A percentile compares a stretch with the other conserved stretches of the same genome.
These are phyloP conservation scores for Monarcha castaneiventris DNA, from an alignment of 2,113 vertebrate genomes.

Conservation along the genomic window DNA sequence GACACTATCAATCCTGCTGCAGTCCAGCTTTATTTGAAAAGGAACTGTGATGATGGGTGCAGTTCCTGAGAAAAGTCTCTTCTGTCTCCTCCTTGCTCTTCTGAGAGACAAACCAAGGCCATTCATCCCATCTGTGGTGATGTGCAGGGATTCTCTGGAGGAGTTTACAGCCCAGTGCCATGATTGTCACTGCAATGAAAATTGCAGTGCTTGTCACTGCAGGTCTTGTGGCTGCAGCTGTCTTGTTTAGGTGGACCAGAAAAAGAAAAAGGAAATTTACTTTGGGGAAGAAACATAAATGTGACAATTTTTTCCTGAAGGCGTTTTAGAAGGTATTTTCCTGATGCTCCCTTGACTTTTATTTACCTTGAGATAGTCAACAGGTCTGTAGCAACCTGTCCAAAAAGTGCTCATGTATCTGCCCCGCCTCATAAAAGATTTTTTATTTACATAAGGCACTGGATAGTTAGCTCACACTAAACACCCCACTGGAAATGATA, in stretches of 20 bases:
- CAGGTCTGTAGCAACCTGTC: not conserved
- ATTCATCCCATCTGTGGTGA: not conserved
- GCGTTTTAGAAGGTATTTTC: not conserved
- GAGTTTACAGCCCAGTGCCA: not conserved
- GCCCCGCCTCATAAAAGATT: fast-evolving
- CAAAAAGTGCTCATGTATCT: not conserved
- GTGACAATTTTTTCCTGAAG: not conserved
- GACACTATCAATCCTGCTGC: conserved; percentile 23
- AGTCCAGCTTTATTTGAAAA: conserved; percentile 5
- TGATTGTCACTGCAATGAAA: not conserved
- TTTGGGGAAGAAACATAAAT: not conserved
- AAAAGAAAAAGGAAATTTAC: not conserved
- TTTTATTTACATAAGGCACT: not conserved
- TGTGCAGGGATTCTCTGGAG: not conserved
- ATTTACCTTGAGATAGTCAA: not conserved
- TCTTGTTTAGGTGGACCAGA: not conserved
- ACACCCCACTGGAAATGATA: not conserved
- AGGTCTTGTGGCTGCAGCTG: not conserved
- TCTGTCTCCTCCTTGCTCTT: not conserved
- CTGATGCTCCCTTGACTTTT: not conserved
- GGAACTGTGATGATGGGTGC: not conserved
- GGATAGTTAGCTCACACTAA: not conserved
- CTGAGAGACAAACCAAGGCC: not conserved
- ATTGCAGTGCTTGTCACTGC: not conserved
- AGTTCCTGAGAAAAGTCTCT: not conserved